Evolutionary conservation across 2,113 vertebrate genomes (phyloP), one percentile per base, ranked within the genome.

Genomic region (Enhydra lutris): DNA sequence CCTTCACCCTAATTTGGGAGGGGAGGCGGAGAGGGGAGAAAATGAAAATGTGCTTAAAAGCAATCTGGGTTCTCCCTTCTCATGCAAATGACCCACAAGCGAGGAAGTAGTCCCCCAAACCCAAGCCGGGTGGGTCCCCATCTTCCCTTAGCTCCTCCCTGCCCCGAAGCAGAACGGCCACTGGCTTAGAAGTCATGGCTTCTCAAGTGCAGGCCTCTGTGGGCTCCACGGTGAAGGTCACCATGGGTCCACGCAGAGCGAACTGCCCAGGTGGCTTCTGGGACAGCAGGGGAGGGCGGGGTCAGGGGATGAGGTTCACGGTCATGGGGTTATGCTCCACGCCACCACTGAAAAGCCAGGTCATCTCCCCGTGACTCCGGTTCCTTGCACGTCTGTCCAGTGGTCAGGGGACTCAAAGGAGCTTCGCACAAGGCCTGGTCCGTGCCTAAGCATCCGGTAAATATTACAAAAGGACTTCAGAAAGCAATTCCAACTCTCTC

Each of bases 1-100:
- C 99, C 99, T 99, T 99, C 99, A 94, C 99, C 99, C 99, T 99
- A 98, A 94, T 88, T 95, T 94, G 95, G 81, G 81, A 93, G 45
- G 36, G 47, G 81, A 31, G 26, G 26, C 31, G 73, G 7, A 61
- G 65, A 97, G 57, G 59, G 47, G 76, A 95, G 55, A 97, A 92
- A 92, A 98, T 83, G 39, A 97, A 87, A 92, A 83, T 59, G 39
- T 82, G 95, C 89, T 92, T 84, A 93, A 52, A 92, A 80, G 55
- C 67, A 94, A 84, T 76, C 57, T 59, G 57, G 57, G 57, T 67
- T 65, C 34, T 85, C n/a, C 11, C 61, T 76, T 94, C 69, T 80
- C 76, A 76, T 90, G 36, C 90, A 91, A 84, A 91, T 14, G 12
- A 11, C 67, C 21, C 73, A 29, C 2, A 8, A 79, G 65, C 55